Evolutionary conservation across 2,888 invertebrate species (phyloP).

Genomic region (Adelognathus sp.): DNA sequence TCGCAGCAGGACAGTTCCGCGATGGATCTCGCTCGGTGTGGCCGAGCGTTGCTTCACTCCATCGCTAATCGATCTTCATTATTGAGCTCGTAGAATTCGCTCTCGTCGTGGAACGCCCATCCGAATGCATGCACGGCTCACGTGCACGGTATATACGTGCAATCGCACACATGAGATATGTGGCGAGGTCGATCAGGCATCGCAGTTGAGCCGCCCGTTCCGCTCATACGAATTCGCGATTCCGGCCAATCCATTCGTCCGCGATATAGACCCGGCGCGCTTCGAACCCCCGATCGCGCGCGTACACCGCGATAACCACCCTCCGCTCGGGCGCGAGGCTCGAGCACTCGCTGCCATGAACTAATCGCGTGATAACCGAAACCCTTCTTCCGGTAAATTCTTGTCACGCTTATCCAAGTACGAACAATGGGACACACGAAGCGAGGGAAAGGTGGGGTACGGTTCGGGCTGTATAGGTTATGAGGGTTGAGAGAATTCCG

Average conservation of each 20-base stretch:
- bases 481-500: constrained; percentile 1
- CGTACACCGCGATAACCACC: constrained; percentile 5
- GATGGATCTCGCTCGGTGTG: not conserved
- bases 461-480: constrained; percentile 15
- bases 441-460: not conserved
- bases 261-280: not conserved
- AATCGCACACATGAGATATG: not conserved
- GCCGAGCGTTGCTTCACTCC: not conserved
- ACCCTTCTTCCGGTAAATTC: constrained; percentile 52
- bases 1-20: not conserved
- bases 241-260: constrained; percentile 10
- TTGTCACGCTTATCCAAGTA: constrained; percentile 48
- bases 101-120: not conserved
- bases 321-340: constrained; percentile 2
- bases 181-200: not conserved
- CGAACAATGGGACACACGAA: constrained; percentile 16
- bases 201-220: not conserved
- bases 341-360: constrained; percentile 64
- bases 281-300: constrained; percentile 7
- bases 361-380: constrained; percentile 74
- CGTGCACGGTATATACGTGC: not conserved
- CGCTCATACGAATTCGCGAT: not conserved
- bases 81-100: not conserved
- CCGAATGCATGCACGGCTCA: not conserved
- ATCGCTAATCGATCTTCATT: constrained; percentile 31